Conservation (phyloP, 1,140 invertebrate species). For the Caerostris darwini region DNA sequence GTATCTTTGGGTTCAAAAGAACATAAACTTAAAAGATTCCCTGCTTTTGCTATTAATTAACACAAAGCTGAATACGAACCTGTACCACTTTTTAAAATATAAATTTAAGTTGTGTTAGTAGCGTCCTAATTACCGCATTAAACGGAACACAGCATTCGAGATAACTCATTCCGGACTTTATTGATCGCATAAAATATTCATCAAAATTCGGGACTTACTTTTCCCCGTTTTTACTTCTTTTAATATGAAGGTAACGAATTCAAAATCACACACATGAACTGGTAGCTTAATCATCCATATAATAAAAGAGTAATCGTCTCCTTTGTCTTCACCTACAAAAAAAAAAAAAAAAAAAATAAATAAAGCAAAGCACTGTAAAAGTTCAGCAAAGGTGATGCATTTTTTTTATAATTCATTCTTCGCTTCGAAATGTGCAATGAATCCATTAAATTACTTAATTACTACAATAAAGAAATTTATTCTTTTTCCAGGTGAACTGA, state of each 20-base stretch:
- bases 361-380: slow-evolving; percentile 35
- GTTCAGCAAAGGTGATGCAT: slow-evolving; percentile 63
- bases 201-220: slow-evolving; percentile 36
- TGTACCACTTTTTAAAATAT: neutral
- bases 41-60: neutral
- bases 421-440: slow-evolving; percentile 53
- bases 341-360: neutral
- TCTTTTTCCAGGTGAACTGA: slow-evolving; percentile 71
- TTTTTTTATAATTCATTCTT: slow-evolving; percentile 38
- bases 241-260: slow-evolving; percentile 46
- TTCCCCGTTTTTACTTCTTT: slow-evolving; percentile 40
- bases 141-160: slow-evolving; percentile 24
- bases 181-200: slow-evolving; percentile 61
- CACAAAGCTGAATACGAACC: neutral
- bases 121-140: slow-evolving; percentile 46
- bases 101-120: slow-evolving; percentile 19
- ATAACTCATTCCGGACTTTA: slow-evolving; percentile 28
- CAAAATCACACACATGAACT: slow-evolving; percentile 74
- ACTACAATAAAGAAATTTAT: slow-evolving; percentile 74
- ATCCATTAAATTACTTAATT: slow-evolving; percentile 77
- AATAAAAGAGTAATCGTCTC: slow-evolving; percentile 71
- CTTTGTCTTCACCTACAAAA: slow-evolving; percentile 12
- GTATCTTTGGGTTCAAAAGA: neutral
- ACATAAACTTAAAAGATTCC: neutral
- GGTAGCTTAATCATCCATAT: slow-evolving; percentile 54